Evolutionary conservation across 2,113 vertebrate genomes (phyloP).

Genomic region (Cryptomyrus ogoouensis): DNA sequence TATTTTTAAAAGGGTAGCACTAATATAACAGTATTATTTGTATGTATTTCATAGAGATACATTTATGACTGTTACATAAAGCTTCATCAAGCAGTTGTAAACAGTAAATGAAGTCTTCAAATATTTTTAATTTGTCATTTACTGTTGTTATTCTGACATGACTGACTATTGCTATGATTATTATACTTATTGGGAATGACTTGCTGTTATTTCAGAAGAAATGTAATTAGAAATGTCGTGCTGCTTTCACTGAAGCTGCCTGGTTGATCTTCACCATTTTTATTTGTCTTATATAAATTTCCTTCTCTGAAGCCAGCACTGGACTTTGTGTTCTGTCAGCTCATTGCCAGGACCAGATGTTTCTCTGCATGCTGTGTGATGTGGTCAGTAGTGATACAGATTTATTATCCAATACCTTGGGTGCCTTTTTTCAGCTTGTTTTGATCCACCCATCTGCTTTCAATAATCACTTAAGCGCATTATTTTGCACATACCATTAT

Average conservation of each 20-base stretch:
- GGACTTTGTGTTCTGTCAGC: background rate
- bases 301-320: background rate
- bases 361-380: background rate
- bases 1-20: slow-evolving; percentile 45
- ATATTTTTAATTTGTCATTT: background rate
- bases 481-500: background rate
- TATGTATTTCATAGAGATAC: slow-evolving; percentile 31
- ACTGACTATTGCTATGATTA: background rate
- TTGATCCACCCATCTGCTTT: background rate
- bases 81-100: background rate
- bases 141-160: background rate
- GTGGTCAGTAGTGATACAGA: background rate
- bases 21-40: slow-evolving; percentile 55
- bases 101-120: background rate
- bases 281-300: background rate
- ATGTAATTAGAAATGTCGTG: background rate
- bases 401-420: background rate
- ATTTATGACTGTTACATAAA: slow-evolving; percentile 37
- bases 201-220: slow-evolving; percentile 7
- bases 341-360: background rate
- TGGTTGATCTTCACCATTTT: background rate
- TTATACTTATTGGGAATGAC: background rate
- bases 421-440: background rate
- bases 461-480: background rate
- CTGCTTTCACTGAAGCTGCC: background rate